Evolutionary conservation across 2,888 invertebrate species (phyloP).

Genomic region (Nephrotoma appendiculata): DNA sequence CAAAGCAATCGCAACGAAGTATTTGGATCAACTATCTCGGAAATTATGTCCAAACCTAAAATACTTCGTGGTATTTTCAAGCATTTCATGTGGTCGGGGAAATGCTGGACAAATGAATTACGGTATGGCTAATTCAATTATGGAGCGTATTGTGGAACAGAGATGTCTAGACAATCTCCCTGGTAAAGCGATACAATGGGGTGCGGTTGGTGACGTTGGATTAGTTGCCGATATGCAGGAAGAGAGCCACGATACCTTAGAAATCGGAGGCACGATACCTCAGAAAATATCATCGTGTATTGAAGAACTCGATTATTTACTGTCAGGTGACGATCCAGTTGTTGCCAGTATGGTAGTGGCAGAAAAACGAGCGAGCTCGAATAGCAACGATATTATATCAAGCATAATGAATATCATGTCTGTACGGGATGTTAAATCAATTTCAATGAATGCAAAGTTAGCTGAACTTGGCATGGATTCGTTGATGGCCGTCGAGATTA

Average conservation of each 20-base stretch:
- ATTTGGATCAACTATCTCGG: constrained; percentile 55
- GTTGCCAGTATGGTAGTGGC: constrained; percentile 80
- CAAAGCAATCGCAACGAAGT: constrained; percentile 66
- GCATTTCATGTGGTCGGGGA: constrained; percentile 81
- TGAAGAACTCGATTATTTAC: constrained; percentile 53
- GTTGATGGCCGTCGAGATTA: constrained; percentile 93
- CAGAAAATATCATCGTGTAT: constrained; percentile 76
- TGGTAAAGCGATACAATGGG: constrained; percentile 82
- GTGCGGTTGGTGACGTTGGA: constrained; percentile 81
- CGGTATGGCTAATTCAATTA: constrained; percentile 77
- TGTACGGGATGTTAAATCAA: constrained; percentile 51
- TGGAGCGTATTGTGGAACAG: constrained; percentile 76
- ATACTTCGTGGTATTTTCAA: constrained; percentile 83
- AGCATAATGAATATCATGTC: constrained; percentile 55
- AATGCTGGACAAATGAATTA: constrained; percentile 87
- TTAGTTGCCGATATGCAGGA: constrained; percentile 63
- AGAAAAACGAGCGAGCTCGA: constrained; percentile 46
- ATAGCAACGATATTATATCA: constrained; percentile 53
- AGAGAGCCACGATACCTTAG: constrained; percentile 44
- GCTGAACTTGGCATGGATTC: constrained; percentile 95
- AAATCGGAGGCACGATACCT: constrained; percentile 68
- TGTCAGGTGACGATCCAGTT: constrained; percentile 52
- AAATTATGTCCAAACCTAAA: constrained; percentile 39
- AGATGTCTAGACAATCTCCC: constrained; percentile 55
- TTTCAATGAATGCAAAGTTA: constrained; percentile 55